Conservation (phyloP, 2,797 vertebrate genomes). For the Tragelaphus oryx region DNA sequence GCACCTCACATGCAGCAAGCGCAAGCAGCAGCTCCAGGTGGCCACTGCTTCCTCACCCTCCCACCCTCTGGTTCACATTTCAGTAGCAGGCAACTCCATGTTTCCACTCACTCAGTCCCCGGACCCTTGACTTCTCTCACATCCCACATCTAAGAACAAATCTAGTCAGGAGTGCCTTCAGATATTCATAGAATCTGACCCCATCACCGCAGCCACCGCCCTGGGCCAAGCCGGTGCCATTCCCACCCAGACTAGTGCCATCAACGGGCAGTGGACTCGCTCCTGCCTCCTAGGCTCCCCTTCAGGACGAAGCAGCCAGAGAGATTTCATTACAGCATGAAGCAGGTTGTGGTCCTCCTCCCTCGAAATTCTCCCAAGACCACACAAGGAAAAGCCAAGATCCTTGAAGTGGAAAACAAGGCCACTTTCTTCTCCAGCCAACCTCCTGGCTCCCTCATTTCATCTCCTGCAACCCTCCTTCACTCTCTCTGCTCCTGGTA, state of each 20-base stretch:
- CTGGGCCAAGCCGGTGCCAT: not conserved
- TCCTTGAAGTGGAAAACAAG: not conserved
- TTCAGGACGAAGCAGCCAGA: not conserved
- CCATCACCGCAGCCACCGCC: not conserved
- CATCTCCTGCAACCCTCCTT: not conserved
- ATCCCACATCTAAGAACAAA: not conserved
- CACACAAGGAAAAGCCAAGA: not conserved
- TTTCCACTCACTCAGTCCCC: not conserved
- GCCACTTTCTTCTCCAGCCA: not conserved
- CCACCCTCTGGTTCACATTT: not conserved
- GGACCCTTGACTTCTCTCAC: not conserved
- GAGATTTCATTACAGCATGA: not conserved
- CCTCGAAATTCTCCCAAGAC: not conserved
- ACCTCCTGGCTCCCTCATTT: not conserved
- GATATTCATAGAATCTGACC: not conserved
- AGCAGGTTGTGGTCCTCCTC: not conserved
- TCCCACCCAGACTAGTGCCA: no score
- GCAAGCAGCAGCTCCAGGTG: not conserved
- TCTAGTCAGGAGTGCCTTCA: not conserved
- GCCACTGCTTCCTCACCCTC: not conserved
- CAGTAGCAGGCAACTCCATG: not conserved
- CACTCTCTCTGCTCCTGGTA: not conserved
- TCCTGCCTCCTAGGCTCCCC: not conserved
- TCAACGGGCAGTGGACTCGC: not conserved
- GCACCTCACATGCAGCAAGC: not conserved